Evolutionary conservation across 1,140 invertebrate species (phyloP), one percentile per base, ranked within the genome.

Genomic region (Latrodectus geometricus): DNA sequence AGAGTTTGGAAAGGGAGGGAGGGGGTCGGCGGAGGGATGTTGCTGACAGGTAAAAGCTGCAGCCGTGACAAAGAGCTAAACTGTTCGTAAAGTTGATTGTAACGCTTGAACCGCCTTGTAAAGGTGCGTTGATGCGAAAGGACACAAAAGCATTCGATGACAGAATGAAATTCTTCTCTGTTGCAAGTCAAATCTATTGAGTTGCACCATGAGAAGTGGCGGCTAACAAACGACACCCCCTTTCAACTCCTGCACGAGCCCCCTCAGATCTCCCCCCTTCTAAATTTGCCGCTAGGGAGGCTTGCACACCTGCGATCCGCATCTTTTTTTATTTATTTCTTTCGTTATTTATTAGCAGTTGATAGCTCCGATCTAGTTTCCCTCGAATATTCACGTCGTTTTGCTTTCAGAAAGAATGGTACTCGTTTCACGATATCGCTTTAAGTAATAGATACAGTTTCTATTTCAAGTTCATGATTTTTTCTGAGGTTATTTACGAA

Each of bases 101-200:
- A 73, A 35, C 70, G 73, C 73, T 56, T 56, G n/a, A 56, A 23
- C 49, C 73, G n/a, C 20, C 73, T 54, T 75, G 73, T 75, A 75
- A 75, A 75, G 50, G 21, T 21, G 14, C 73, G 20, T 11, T 23
- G 49, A 75, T 54, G 73, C 49, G 50, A 52, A 52, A 14, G 11
- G 17, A 21, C 49, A 75, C 73, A 75, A 75, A n/a, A n/a, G 73
- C 49, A 17, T 17, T 20, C 73, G 73, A 75, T 75, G 73, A 75
- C 73, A 75, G 73, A 17, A 20, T n/a, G 50, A 35, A n/a, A 50
- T 75, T 48, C 49, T 56, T 56, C 14, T 20, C 12, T 52, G 54
- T 61, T 17, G 35, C 15, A 11, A 75, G 73, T 75, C 73, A 75
- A 52, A 75, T 75, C 73, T 75, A 75, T 75, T 75, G 73, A 75